Base-by-base conservation (phyloP, 2,113 vertebrate species). In the Dryoscopus gambensis region DNA sequence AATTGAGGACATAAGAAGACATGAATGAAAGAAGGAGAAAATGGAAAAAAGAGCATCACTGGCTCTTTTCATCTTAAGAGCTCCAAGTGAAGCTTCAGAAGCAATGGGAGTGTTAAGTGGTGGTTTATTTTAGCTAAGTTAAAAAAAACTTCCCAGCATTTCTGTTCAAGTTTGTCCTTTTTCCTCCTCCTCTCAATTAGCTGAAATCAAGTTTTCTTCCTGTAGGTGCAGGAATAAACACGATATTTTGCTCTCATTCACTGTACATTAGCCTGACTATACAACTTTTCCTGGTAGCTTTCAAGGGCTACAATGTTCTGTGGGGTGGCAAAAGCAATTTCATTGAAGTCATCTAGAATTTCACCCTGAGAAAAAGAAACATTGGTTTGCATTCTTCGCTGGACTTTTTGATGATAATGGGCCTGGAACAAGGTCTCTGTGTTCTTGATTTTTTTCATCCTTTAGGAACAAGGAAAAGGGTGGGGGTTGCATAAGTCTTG, bases 111-210 rank as follows among this genome's bases (percentile, higher is more conserved):
- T 82, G 60, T 62, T 78, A 63, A 83, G 23, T 46, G 9, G 24
- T 89, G n/a, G 24, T 84, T 94, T 84, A 50, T 95, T 97, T 91
- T 95, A 78, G n/a, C 30, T 44, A 28, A 33, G 23, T 53, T 92
- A 24, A 64, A 92, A 87, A 70, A 52, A 49, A n/a, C 28, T 55
- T 84, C 15, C 39, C 33, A 3, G n/a, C 3, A 18, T 50, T 89
- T 80, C 53, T 80, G 31, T 60, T 74, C 46, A 57, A 49, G 33
- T 84, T 90, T 78, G 20, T 46, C 47, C 28, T 82, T 24, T 33
- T 39, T 52, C 11, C 14, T 87, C 5, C 33, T 57, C 28, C 50
- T 76, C 31, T 71, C 49, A 53, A 1, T 49, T 69, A 52, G 22
- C 56, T 76, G 21, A n/a, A n/a, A n/a, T n/a, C n/a, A 52, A 56